Evolutionary conservation across 2,797 vertebrate genomes (phyloP).

Genomic region (Setipinna tenuifilis): DNA sequence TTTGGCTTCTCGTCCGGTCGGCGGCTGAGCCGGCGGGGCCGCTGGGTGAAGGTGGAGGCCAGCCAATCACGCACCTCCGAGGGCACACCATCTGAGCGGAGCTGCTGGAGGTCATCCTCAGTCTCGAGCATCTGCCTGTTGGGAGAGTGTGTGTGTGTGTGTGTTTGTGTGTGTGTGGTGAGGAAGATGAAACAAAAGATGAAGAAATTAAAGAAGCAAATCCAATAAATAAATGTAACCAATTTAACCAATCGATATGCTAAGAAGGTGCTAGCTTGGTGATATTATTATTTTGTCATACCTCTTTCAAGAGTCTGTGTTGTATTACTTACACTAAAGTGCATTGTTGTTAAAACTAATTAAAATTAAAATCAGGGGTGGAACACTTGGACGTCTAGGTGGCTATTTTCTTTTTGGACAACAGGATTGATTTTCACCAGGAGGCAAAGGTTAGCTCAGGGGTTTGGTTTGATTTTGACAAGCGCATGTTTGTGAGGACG

Average conservation of each 20-base stretch:
- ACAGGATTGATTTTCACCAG: background rate
- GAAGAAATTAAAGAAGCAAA: background rate
- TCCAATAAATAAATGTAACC: background rate
- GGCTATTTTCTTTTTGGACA: background rate
- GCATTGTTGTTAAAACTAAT: background rate
- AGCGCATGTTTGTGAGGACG: background rate
- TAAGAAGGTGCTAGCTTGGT: background rate
- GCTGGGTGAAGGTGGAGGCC: slow-evolving; percentile 90
- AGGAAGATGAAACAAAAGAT: background rate
- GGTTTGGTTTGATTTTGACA: background rate
- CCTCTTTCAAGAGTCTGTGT: background rate
- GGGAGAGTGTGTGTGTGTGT: background rate
- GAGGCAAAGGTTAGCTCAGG: background rate
- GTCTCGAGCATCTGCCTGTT: slow-evolving; percentile 85
- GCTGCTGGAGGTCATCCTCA: slow-evolving; percentile 89
- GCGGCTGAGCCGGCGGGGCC: slow-evolving; percentile 75
- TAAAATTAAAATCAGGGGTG: background rate
- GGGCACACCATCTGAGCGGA: slow-evolving; percentile 87
- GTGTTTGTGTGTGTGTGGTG: background rate
- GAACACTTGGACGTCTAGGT: background rate
- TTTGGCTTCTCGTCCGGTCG: slow-evolving; percentile 88
- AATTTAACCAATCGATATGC: background rate
- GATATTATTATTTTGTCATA: background rate
- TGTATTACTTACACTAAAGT: background rate
- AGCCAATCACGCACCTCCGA: slow-evolving; percentile 92